Evolutionary conservation across 2,888 invertebrate genomes (phyloP).

Genomic region (Drosophila fungiperda): DNA sequence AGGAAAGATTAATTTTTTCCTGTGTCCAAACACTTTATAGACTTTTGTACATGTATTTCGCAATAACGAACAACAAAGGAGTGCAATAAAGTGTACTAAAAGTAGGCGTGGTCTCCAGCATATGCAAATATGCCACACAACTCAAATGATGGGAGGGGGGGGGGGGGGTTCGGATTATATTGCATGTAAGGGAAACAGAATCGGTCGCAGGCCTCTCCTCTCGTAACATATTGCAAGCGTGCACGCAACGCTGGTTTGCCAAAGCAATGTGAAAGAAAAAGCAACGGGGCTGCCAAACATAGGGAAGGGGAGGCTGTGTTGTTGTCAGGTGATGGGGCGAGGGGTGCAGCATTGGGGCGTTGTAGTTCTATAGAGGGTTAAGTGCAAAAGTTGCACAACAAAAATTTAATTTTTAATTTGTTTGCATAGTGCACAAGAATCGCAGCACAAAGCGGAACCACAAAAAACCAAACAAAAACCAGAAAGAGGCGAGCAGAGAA

Average conservation of each 20-base stretch:
- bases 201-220: slow-evolving; percentile 24
- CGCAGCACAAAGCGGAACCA: slow-evolving; percentile 22
- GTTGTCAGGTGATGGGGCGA: slow-evolving; percentile 1
- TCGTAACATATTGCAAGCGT: slow-evolving; percentile 57
- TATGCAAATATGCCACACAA: not conserved
- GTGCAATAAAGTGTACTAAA: not conserved
- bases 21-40: too few species aligned
- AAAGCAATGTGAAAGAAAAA: slow-evolving; percentile 27
- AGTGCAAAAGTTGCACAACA: slow-evolving; percentile 66
- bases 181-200: not conserved
- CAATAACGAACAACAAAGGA: not conserved
- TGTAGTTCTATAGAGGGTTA: slow-evolving; percentile 16
- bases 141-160: not conserved
- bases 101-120: slow-evolving; percentile 4
- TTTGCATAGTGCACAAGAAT: slow-evolving; percentile 30
- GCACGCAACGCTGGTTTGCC: slow-evolving; percentile 49
- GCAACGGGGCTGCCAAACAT: not conserved
- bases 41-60: not conserved
- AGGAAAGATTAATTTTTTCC: too few species aligned
- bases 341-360: not conserved
- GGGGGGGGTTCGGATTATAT: not conserved
- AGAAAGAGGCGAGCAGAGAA: slow-evolving; percentile 5
- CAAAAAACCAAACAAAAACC: not conserved
- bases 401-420: slow-evolving; percentile 70
- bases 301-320: slow-evolving; percentile 1